Evolutionary conservation across 2,113 vertebrate species (phyloP).

Genomic region (Oryzias celebensis): DNA sequence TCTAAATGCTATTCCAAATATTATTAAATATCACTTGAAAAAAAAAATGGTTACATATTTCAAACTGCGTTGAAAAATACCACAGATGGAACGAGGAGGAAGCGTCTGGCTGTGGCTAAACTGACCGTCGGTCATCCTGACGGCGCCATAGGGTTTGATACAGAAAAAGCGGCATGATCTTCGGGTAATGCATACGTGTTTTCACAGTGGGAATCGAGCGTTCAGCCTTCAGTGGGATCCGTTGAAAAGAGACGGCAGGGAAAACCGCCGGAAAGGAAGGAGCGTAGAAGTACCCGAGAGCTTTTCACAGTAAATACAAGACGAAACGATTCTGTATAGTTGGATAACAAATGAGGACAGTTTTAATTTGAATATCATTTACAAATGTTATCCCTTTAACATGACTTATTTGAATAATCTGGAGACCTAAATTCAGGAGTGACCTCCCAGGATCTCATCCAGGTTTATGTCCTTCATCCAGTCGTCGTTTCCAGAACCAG

Average conservation of each 20-base stretch:
- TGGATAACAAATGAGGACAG: slow-evolving; percentile 61
- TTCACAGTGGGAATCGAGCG: slow-evolving; percentile 59
- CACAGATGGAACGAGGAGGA: slow-evolving; percentile 54
- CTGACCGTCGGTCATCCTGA: slow-evolving; percentile 41
- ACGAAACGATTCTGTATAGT: slow-evolving; percentile 77
- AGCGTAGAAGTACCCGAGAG: slow-evolving; percentile 63
- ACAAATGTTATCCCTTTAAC: slow-evolving; percentile 49
- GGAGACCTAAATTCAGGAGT: slow-evolving; percentile 76
- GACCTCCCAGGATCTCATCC: slow-evolving; percentile 93
- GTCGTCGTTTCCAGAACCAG: slow-evolving; percentile 92
- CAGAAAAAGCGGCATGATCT: slow-evolving; percentile 25
- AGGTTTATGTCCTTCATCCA: slow-evolving; percentile 99
- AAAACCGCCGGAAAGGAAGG: slow-evolving; percentile 47
- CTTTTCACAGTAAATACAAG: slow-evolving; percentile 88
- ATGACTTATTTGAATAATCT: slow-evolving; percentile 12
- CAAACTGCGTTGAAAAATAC: slow-evolving; percentile 50
- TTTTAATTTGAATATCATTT: slow-evolving; percentile 51
- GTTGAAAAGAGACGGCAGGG: slow-evolving; percentile 38
- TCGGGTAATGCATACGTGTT: slow-evolving; percentile 44
- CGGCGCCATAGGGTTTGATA: slow-evolving; percentile 34
- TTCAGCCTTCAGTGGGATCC: slow-evolving; percentile 36
- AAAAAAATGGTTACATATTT: slow-evolving; percentile 61
- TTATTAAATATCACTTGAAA: slow-evolving; percentile 73
- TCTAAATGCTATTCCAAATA: slow-evolving; percentile 66
- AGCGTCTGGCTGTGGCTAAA: slow-evolving; percentile 21